phyloP scores from a whole-genome alignment of 2,113 vertebrate species.

The Nycticryphes semicollaris region DNA sequence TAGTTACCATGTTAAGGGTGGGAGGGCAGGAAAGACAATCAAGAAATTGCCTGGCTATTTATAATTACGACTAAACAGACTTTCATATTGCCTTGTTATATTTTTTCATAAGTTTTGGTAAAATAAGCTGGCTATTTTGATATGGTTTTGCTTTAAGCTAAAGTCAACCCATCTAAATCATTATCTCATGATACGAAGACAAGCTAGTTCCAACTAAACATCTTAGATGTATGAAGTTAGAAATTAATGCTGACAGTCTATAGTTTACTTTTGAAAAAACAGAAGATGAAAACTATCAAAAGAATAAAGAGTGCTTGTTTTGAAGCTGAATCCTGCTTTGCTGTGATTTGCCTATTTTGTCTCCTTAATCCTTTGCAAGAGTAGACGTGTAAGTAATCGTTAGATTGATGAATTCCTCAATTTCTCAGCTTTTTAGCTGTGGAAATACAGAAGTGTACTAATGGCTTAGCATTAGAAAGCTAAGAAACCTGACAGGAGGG shows the following conservation, averaged over 20 bases:
- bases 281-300: background rate
- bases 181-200: background rate
- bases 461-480: background rate
- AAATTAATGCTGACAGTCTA: background rate
- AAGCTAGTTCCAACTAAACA: background rate
- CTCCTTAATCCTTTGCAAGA: background rate
- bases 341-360: background rate
- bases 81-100: background rate
- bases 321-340: background rate
- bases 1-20: background rate
- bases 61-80: background rate
- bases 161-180: background rate
- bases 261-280: background rate
- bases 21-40: background rate
- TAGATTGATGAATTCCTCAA: background rate
- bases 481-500: rapidly evolving
- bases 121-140: background rate
- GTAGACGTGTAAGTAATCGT: rapidly evolving
- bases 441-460: background rate
- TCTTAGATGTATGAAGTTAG: background rate
- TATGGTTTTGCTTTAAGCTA: background rate
- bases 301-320: background rate
- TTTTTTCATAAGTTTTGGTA: background rate
- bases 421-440: background rate
- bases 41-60: background rate